Evolutionary conservation across 2,888 invertebrate genomes (phyloP).

Genomic region (Operophtera brumata): DNA sequence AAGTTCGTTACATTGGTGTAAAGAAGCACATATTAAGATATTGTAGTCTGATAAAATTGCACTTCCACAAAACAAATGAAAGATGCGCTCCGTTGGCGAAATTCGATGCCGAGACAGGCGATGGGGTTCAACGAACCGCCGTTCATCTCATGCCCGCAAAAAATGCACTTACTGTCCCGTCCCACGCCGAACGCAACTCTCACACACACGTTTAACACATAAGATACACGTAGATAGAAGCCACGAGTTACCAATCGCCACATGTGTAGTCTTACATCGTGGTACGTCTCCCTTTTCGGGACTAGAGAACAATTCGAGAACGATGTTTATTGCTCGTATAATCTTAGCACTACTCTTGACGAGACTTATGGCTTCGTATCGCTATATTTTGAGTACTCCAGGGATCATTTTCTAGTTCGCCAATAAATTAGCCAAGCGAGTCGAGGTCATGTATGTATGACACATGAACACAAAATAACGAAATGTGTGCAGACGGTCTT

Average conservation of each 20-base stretch:
- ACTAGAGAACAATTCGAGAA: constrained; percentile 57
- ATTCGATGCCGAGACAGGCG: constrained; percentile 68
- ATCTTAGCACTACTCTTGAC: constrained; percentile 35
- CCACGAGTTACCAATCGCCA: constrained; percentile 63
- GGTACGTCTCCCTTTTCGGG: constrained; percentile 57
- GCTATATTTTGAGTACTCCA: constrained; percentile 10
- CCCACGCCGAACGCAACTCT: constrained; percentile 74
- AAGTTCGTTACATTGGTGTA: background rate
- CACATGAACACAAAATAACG: background rate
- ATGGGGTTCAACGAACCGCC: constrained; percentile 69
- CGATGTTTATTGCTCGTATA: constrained; percentile 54
- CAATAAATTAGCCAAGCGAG: background rate
- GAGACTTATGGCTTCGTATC: constrained; percentile 15
- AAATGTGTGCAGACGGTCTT: constrained; percentile 3
- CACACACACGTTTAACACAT: constrained; percentile 58
- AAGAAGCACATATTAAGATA: constrained; percentile 8
- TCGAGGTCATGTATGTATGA: background rate
- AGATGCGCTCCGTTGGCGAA: constrained; percentile 70
- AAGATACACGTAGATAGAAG: constrained; percentile 49
- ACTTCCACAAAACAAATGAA: constrained; percentile 37
- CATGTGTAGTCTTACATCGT: constrained; percentile 62
- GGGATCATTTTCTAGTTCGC: background rate
- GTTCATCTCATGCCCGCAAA: constrained; percentile 75
- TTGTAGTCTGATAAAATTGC: constrained; percentile 31
- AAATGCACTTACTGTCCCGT: constrained; percentile 78